Conservation (phyloP, 1,140 invertebrate species). For the Drosophila carrolli region DNA sequence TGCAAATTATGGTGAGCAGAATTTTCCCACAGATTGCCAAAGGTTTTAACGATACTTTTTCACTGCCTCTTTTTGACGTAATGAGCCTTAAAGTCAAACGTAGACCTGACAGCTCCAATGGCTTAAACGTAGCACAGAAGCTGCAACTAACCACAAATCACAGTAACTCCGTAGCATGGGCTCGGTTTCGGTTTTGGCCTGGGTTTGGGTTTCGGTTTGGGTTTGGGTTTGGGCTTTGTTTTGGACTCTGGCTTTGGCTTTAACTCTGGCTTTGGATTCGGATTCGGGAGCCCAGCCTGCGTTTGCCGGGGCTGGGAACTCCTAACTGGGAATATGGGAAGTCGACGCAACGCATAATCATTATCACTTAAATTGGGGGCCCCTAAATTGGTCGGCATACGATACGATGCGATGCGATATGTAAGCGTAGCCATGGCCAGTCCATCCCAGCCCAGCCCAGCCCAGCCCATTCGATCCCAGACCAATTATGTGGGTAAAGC, state of each 20-base stretch:
- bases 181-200: conserved; percentile 2
- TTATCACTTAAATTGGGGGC: conserved; percentile 78
- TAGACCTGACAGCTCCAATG: conserved; percentile 76
- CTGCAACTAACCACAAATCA: conserved; percentile 80
- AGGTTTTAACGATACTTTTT: conserved; percentile 66
- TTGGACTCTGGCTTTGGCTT: not conserved
- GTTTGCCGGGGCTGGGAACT: conserved; percentile 13
- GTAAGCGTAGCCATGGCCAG: conserved; percentile 12
- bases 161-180: conserved; percentile 56
- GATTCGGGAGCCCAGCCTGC: conserved; percentile 6
- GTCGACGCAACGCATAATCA: conserved; percentile 74
- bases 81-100: conserved; percentile 80
- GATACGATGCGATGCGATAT: conserved; percentile 14
- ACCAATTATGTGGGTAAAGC: conserved; percentile 76
- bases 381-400: conserved; percentile 49
- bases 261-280: not conserved
- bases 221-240: not conserved
- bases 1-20: conserved; percentile 74
- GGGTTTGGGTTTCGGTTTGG: not conserved
- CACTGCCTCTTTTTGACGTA: conserved; percentile 40
- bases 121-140: conserved; percentile 79
- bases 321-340: conserved; percentile 58
- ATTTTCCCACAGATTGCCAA: conserved; percentile 76
- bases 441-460: no score
- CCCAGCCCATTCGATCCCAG: conserved; percentile 8